Evolutionary conservation across 2,113 vertebrate species (phyloP).

Genomic region (Muntiacus reevesi): DNA sequence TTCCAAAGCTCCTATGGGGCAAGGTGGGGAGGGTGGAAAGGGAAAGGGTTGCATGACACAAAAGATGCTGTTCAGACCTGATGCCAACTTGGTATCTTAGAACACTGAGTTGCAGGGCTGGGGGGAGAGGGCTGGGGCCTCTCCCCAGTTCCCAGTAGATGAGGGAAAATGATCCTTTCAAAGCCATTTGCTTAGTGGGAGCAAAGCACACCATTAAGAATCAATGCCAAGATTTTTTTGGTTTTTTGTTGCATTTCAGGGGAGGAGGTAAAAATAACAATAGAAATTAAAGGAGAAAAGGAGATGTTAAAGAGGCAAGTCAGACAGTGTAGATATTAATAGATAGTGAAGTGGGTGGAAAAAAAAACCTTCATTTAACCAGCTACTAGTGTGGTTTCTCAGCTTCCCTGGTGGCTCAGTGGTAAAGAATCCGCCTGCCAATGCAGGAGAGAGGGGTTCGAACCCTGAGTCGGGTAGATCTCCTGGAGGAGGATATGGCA

Average conservation of each 20-base stretch:
- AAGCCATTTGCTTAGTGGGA: background rate
- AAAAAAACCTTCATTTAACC: background rate
- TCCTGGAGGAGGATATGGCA: background rate
- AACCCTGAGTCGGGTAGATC: background rate
- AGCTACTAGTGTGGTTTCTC: background rate
- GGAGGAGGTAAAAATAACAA: background rate
- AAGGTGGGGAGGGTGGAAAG: background rate
- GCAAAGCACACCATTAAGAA: background rate
- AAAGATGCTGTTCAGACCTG: constrained; percentile 67
- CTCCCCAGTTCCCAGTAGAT: background rate
- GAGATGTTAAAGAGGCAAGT: background rate
- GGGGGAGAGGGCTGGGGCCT: background rate
- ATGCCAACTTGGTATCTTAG: constrained; percentile 72
- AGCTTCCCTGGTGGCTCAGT: background rate
- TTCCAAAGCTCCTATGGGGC: constrained; percentile 69
- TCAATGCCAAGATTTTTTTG: background rate
- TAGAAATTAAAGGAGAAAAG: background rate
- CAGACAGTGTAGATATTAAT: background rate
- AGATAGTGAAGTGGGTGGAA: background rate
- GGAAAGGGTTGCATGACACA: constrained; percentile 34
- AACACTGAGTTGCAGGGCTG: constrained; percentile 51
- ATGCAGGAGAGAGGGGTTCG: background rate
- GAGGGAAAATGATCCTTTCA: background rate
- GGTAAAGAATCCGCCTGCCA: background rate
- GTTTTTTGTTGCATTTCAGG: background rate